Evolutionary conservation across 2,888 invertebrate genomes (phyloP).

Genomic region (Ophonus ardosiacus): DNA sequence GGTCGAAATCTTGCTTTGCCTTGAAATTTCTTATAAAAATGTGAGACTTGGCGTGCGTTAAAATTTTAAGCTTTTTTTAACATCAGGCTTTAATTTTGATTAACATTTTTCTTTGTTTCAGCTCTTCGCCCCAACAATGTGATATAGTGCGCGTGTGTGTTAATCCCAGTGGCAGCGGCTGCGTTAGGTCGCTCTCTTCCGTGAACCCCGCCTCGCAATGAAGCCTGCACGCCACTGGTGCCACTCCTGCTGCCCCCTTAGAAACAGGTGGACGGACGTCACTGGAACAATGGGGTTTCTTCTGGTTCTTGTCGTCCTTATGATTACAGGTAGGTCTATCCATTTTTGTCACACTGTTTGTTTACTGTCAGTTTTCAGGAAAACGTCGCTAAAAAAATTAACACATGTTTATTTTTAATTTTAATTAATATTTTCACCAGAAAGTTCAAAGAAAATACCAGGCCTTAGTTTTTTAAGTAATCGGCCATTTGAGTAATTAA

Average conservation of each 20-base stretch:
- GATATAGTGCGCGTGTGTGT: constrained; percentile 2
- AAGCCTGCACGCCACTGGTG: constrained; percentile 26
- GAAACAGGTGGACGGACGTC: constrained; percentile 13
- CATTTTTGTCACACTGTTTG: background rate
- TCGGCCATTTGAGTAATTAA: too few species aligned
- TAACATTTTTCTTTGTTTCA: background rate
- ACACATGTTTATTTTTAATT: too few species aligned
- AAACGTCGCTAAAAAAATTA: too few species aligned
- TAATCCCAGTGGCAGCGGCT: constrained; percentile 11
- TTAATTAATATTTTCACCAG: too few species aligned
- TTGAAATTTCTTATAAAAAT: too few species aligned
- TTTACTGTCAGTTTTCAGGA: too few species aligned
- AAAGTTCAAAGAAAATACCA: too few species aligned
- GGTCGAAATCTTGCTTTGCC: too few species aligned
- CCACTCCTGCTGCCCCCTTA: background rate
- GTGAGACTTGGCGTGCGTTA: too few species aligned
- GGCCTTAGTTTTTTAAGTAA: too few species aligned
- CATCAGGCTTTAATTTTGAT: too few species aligned
- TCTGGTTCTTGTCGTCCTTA: background rate
- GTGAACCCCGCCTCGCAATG: constrained; percentile 3
- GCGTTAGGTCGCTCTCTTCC: background rate
- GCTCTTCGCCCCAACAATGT: constrained; percentile 6
- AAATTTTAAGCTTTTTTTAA: too few species aligned
- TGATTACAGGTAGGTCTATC: constrained; percentile 5
- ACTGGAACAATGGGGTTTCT: constrained; percentile 40